Conservation (phyloP, 1,140 invertebrate genomes). For the Colletes latitarsis region DNA sequence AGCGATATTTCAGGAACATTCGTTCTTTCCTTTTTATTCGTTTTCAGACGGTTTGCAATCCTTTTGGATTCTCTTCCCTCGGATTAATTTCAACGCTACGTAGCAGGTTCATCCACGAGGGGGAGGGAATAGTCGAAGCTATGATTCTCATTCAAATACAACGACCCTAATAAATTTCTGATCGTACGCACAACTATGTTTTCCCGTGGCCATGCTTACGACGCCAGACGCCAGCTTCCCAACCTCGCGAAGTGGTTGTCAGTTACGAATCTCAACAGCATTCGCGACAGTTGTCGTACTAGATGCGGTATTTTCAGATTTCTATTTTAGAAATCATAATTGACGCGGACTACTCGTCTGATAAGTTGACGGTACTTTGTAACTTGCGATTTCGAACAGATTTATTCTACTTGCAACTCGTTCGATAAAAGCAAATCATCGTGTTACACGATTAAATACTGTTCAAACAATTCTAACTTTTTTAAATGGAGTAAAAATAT, state of each 20-base stretch:
- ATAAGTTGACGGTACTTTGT: too few species aligned
- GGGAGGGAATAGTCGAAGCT: neutral
- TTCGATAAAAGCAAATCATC: too few species aligned
- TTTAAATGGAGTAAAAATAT: too few species aligned
- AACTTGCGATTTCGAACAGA: too few species aligned
- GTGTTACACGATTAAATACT: too few species aligned
- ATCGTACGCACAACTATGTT: conserved; percentile 11
- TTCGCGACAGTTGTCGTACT: neutral
- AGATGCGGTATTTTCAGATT: too few species aligned
- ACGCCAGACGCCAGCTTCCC: neutral
- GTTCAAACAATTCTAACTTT: too few species aligned
- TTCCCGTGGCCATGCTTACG: conserved; percentile 13
- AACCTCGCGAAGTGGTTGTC: conserved; percentile 4
- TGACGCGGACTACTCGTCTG: too few species aligned
- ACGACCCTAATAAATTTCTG: conserved; percentile 9
- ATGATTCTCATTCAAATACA: neutral
- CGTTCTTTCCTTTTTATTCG: neutral
- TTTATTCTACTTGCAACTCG: too few species aligned
- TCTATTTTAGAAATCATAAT: too few species aligned
- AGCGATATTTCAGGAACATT: neutral
- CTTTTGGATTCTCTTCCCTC: neutral
- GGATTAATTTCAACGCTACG: conserved; percentile 10
- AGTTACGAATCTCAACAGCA: neutral
- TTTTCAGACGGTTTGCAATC: neutral
- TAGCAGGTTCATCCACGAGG: neutral